Percentiles rank a stretch among this genome's conserved stretches.
Conservation (phyloP, 2,888 invertebrate species). For the Mimas tiliae region DNA sequence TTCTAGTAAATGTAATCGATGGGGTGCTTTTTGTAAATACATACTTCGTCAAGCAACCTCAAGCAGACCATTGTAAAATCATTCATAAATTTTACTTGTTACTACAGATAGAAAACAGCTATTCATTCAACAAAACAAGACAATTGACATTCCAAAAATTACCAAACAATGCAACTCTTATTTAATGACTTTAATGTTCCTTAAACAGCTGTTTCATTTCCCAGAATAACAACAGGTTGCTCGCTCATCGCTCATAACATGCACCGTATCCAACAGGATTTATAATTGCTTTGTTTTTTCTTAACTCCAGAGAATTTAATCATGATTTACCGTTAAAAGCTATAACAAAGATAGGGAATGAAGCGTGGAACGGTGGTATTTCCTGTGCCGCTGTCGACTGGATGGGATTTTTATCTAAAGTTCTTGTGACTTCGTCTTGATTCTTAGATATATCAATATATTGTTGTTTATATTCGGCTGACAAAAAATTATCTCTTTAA, state of each 20-base stretch:
- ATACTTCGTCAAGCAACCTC: not conserved
- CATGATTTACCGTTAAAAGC: conserved; percentile 20
- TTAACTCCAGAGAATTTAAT: conserved; percentile 9
- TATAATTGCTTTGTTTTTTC: conserved; percentile 20
- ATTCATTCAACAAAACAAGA: not conserved
- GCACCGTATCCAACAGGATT: conserved; percentile 15
- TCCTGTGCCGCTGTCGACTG: not conserved
- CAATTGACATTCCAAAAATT: conserved; percentile 9
- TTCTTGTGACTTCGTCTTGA: not conserved
- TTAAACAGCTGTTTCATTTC: conserved; percentile 9
- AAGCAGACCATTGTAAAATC: not conserved
- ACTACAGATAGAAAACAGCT: not conserved
- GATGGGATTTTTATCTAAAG: not conserved
- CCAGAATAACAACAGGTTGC: not conserved
- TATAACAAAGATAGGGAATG: conserved; percentile 21
- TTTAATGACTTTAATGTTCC: not conserved
- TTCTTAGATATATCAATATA: too few relatives aligned
- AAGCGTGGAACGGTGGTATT: not conserved
- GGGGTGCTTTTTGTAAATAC: not conserved
- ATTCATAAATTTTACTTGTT: not conserved
- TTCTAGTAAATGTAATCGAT: not conserved
- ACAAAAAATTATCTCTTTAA: too few relatives aligned
- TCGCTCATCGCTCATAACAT: not conserved
- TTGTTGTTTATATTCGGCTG: too few relatives aligned
- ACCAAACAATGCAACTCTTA: not conserved